Evolutionary conservation across 2,113 vertebrate genomes (phyloP).

Genomic region (Eulemur macaco): DNA sequence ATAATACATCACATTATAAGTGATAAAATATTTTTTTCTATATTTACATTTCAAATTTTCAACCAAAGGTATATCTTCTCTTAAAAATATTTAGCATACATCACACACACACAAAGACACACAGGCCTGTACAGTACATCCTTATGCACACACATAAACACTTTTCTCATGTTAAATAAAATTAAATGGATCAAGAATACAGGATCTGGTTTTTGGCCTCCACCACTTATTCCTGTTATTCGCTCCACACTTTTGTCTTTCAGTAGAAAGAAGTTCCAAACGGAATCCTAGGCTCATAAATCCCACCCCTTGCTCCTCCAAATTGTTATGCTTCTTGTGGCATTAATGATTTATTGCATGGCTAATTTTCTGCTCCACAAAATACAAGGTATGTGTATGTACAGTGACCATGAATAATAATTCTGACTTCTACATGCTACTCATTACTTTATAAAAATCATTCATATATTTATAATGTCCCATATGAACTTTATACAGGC

Average conservation of each 20-base stretch:
- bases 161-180: background rate
- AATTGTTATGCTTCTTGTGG: background rate
- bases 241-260: background rate
- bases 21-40: background rate
- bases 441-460: slow-evolving; percentile 2
- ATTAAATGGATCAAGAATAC: background rate
- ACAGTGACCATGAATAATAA: background rate
- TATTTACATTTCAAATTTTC: slow-evolving; percentile 17
- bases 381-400: background rate
- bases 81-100: background rate
- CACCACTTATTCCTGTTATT: background rate
- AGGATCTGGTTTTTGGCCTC: background rate
- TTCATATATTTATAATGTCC: background rate
- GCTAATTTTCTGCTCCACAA: background rate
- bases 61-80: background rate
- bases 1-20: background rate
- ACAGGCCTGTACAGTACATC: background rate
- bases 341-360: background rate
- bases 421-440: background rate
- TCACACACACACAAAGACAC: background rate
- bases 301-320: background rate
- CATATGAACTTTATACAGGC: background rate
- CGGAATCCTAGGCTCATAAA: background rate
- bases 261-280: background rate
- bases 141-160: background rate